Evolutionary conservation across 1,140 invertebrate genomes (phyloP), one percentile per base, ranked within the genome.

Genomic region (Fragariocoptes setiger): DNA sequence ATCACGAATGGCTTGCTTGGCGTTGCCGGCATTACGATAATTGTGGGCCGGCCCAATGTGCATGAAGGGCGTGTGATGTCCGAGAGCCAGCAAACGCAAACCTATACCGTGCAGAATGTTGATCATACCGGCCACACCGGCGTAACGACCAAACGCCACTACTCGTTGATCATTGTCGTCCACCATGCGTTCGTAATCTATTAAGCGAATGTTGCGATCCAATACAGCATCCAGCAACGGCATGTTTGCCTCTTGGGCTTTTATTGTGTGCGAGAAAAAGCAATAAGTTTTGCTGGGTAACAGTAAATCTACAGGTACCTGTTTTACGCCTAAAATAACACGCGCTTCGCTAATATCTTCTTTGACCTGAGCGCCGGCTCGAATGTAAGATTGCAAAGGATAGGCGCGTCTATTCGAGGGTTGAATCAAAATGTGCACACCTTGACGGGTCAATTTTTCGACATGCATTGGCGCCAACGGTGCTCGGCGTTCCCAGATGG

Each of bases 31-130:
- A 55, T 85, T 88, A 17, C 85, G 65, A 60, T 99, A 99, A 56
- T 97, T 97, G 52, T 99, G 92, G 0, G 88, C 83, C 14, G 80
- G 79, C 4, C 88, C 90, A 46, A 99, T 82, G 53, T 99, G 83
- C 86, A 99, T 92, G 53, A 97, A 95, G 1, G 90, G 90, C 0
- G 92, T 97, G 53, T 99, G 88, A 59, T 97, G 88, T 2, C 90
- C 92, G 3, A 97, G 55, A 0, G 90, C 92, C 21, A 99, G 56
- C 0, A 99, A 62, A 36, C 92, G 62, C 1, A 99, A 62, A 2
- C 90, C 90, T 12, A 97, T 58, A 2, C 92, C 90, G 53, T 99
- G 88, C 1, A 99, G 62, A 48, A 97, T 95, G 53, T 99, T 94
- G 19, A 99, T 78, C 74, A 92, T 95, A 2, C 92, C 92, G 16